Evolutionary conservation across 1,140 invertebrate genomes (phyloP), one percentile per base, ranked within the genome.

Genomic region (Lordiphosa stackelbergi): DNA sequence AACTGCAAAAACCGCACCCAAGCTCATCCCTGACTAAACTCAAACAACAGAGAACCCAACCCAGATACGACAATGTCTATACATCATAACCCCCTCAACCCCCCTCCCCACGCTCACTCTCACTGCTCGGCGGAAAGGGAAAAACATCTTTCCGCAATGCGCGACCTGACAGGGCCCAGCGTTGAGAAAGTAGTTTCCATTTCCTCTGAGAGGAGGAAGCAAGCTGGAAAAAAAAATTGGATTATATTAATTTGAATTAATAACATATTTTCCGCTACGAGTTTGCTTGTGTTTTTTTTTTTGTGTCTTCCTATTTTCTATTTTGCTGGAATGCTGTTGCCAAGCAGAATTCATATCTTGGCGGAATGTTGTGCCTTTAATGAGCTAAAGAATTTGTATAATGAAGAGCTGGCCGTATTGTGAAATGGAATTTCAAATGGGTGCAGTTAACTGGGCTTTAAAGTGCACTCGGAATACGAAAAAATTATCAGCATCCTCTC

Each of bases 211-310:
- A 11, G 52, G 34, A 28, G 24, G 48, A 36, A 19, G 13, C 8
- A 38, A 11, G n/a, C 7, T 37, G 31, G 19, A 54, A 19, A 54
- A 40, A 16, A 73, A 60, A 51, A 79, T 74, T 55, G 49, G 58
- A 85, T 83, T 83, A 78, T 85, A 85, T 85, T 85, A 83, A 83
- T 83, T 83, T 85, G 61, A 74, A 83, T 83, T 83, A 83, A 83
- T 83, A 85, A 83, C 79, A 83, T 83, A 83, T 85, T 83, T 83
- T 83, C 69, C 78, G 73, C 45, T 41, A 41, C 48, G 54, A 47
- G 63, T 60, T 73, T 65, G 10, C 57, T 37, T 38, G 40, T 22
- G 28, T 10, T 7, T 31, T 24, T 7, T 37, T 41, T 10, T 7
- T 38, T 16, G 2, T n/a, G n/a, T n/a, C 16, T 16, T 3, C 19